phyloP scores from a whole-genome alignment of 2,113 vertebrate genomes.

The Rhinopithecus roxellana region DNA sequence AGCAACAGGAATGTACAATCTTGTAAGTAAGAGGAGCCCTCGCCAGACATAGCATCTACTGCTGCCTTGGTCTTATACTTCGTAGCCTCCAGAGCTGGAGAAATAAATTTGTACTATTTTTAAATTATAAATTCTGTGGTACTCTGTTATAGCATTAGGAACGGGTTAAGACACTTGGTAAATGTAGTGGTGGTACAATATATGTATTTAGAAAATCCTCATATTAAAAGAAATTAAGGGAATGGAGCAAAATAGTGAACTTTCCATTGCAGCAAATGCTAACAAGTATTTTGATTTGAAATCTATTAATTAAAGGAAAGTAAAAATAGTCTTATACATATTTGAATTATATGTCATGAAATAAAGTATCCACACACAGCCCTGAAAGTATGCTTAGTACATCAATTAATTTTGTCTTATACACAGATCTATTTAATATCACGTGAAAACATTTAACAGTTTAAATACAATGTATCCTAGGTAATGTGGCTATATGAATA shows the following conservation, averaged over 20 bases:
- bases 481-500: not conserved
- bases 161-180: not conserved
- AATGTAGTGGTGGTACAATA: not conserved
- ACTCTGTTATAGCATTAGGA: not conserved
- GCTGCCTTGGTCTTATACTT: not conserved
- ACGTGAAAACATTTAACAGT: not conserved
- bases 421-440: not conserved
- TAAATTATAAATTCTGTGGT: not conserved
- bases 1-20: not conserved
- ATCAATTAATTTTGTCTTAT: not conserved
- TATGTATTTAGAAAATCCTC: not conserved
- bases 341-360: not conserved
- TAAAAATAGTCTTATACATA: not conserved
- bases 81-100: not conserved
- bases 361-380: not conserved
- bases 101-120: not conserved
- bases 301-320: not conserved
- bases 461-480: not conserved
- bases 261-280: not conserved
- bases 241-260: not conserved
- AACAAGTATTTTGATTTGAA: not conserved
- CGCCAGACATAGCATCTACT: fast-evolving
- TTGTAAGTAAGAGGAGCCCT: not conserved
- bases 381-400: not conserved
- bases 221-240: not conserved